phyloP scores from a whole-genome alignment of 2,797 vertebrate genomes.

The Girardinus metallicus region DNA sequence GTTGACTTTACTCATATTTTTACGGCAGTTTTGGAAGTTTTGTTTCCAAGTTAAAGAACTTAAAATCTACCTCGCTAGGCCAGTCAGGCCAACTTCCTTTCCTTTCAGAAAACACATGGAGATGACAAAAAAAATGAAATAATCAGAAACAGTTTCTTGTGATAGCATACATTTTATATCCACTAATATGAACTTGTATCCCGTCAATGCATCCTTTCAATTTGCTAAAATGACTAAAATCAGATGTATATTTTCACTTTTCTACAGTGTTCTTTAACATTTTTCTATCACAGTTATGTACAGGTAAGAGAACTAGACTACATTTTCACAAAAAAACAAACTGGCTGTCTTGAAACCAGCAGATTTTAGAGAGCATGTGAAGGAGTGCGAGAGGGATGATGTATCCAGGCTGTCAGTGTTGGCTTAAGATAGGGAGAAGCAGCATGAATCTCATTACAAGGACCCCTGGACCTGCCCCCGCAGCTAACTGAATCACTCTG shows the following conservation, averaged over 20 bases:
- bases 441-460: slow-evolving; percentile 79
- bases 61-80: background rate
- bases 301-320: background rate
- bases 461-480: slow-evolving; percentile 70
- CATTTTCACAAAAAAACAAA: background rate
- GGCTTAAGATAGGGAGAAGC: slow-evolving; percentile 74
- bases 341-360: background rate
- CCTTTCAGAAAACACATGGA: background rate
- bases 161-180: background rate
- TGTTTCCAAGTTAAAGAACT: background rate
- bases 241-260: background rate
- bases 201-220: background rate
- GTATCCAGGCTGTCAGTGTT: slow-evolving; percentile 69
- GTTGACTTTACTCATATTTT: background rate
- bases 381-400: slow-evolving; percentile 59
- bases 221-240: background rate
- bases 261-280: background rate
- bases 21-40: background rate
- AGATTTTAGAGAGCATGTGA: background rate
- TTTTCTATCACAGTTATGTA: no score
- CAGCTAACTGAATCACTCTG: slow-evolving; percentile 79
- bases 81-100: background rate
- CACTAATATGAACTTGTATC: background rate
- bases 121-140: background rate
- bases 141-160: background rate